These are phyloP conservation scores for Biston stratarius DNA, from an alignment of 2,888 invertebrate genomes.

Conservation along the genomic window DNA sequence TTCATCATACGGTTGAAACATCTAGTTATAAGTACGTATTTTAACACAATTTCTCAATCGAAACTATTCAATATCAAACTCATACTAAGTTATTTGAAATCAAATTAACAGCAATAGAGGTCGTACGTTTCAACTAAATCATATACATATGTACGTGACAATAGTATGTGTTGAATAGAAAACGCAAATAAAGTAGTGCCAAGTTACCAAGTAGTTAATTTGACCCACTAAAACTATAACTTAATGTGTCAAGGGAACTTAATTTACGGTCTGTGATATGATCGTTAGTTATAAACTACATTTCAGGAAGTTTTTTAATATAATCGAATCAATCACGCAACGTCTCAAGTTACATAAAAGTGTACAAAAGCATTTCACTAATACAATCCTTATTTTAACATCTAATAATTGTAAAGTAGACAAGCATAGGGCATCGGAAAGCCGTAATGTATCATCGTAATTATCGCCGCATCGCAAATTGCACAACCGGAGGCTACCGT, in stretches of 20 bases:
- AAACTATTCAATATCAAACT: not conserved
- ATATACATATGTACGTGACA: not conserved
- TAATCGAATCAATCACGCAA: not conserved
- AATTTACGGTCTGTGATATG: not conserved
- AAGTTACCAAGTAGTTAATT: not conserved
- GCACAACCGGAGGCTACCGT: slow-evolving; percentile 59
- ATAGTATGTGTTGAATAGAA: not conserved
- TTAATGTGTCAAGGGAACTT: not conserved
- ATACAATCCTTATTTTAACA: not conserved
- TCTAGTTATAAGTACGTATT: no score
- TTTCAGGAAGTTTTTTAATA: not conserved
- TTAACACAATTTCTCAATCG: not conserved
- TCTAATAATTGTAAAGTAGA: not conserved
- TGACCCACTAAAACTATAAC: not conserved
- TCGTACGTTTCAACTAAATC: not conserved
- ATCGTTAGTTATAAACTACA: no score
- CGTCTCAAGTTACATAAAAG: not conserved
- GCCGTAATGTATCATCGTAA: slow-evolving; percentile 54
- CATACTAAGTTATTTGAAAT: not conserved
- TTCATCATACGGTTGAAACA: no score
- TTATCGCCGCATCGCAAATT: slow-evolving; percentile 68
- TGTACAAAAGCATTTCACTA: not conserved
- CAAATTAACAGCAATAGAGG: not conserved
- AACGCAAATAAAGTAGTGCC: not conserved
- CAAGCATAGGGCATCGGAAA: slow-evolving; percentile 35